These are phyloP conservation scores for Minunthozetes semirufus DNA, from an alignment of 2,888 invertebrate genomes.

Conservation along the genomic window DNA sequence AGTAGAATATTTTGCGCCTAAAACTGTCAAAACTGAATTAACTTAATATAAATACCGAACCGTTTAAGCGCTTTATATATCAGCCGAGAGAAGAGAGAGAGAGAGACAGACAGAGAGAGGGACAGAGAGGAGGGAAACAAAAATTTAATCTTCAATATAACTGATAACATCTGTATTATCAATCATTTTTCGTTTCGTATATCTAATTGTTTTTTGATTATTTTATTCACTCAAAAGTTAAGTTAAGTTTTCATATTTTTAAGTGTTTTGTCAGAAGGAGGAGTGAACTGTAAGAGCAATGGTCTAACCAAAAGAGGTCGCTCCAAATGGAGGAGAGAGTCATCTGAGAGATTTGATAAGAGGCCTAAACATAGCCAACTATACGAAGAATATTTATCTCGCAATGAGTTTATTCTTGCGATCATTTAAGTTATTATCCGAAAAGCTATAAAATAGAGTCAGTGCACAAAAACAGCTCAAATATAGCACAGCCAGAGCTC, in stretches of 20 bases:
- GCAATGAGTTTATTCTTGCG: conserved; percentile 20
- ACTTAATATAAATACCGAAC: conserved; percentile 29
- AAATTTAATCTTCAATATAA: not conserved
- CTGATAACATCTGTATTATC: conserved; percentile 29
- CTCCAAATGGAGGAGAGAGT: not conserved
- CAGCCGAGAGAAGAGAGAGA: too few species aligned
- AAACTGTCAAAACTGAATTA: conserved; percentile 30
- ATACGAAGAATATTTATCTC: conserved; percentile 15
- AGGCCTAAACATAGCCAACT: not conserved
- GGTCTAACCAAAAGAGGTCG: not conserved
- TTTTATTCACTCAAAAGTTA: not conserved
- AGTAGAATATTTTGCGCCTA: conserved; percentile 6
- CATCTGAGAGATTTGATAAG: not conserved
- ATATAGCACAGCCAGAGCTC: not conserved
- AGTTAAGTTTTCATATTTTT: not conserved
- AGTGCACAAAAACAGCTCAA: not conserved
- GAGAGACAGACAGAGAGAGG: too few species aligned
- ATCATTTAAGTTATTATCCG: conserved; percentile 31
- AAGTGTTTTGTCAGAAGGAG: not conserved
- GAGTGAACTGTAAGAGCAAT: not conserved
- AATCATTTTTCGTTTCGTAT: conserved; percentile 17
- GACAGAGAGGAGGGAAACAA: too few species aligned
- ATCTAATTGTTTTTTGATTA: conserved; percentile 28
- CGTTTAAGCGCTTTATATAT: conserved; percentile 15
- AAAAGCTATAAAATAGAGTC: conserved; percentile 23